These are phyloP conservation scores for Holothuria glaberrima DNA, from an alignment of 35 echinoderm and acorn worm species.

Conservation along the genomic window DNA sequence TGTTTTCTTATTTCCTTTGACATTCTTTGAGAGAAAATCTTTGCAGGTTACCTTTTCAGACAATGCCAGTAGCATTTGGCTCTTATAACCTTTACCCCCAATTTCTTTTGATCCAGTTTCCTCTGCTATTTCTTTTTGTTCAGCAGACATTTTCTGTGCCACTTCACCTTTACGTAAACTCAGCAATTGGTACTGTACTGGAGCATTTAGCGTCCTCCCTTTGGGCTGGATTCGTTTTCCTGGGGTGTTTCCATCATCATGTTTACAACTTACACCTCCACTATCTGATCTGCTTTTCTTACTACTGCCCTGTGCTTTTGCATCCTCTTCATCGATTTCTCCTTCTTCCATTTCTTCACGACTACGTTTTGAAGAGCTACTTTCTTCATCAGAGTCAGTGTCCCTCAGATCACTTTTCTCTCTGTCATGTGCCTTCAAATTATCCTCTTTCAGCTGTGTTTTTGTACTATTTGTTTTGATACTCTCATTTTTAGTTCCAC, in stretches of 20 bases:
- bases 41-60: too few species aligned
- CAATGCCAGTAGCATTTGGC: too few species aligned
- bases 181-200: too few species aligned
- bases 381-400: slow-evolving; percentile 55
- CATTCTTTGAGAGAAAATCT: too few species aligned
- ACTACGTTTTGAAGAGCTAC: slow-evolving; percentile 54
- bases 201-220: too few species aligned
- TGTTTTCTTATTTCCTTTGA: neutral
- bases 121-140: too few species aligned
- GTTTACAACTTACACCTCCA: neutral
- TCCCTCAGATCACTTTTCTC: neutral
- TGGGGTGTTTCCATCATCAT: neutral
- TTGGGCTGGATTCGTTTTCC: neutral
- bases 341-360: slow-evolving; percentile 51
- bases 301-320: neutral
- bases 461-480: too few species aligned
- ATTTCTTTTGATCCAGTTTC: too few species aligned
- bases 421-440: slow-evolving; percentile 6
- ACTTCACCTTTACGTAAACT: too few species aligned
- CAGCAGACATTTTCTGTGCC: too few species aligned
- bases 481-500: neutral
- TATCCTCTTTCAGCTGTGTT: neutral
- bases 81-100: too few species aligned
- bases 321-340: neutral
- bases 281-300: slow-evolving; percentile 10